Base-by-base conservation (phyloP, 2,888 invertebrate species). In the Ophion ellenae region DNA sequence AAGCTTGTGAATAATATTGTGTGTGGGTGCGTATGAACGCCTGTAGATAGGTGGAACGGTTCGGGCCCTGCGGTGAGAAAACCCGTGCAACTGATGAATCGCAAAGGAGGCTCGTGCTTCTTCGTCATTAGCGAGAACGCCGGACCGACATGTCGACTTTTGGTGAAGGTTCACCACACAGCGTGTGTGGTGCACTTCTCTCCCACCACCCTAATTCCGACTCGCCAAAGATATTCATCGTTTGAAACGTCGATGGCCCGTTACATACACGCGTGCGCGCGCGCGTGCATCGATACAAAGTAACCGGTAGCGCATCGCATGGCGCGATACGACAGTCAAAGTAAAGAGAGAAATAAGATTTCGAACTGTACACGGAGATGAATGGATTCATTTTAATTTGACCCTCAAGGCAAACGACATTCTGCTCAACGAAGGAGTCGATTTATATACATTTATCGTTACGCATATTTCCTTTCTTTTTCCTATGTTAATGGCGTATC, bases 111-210 rank as follows among this genome's bases (percentile, higher is more conserved):
- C 80, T 80, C 83, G 75, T 79, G 79, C 79, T 74, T 78, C 63
- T 45, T 83, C 80, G 84, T 84, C 84, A 80, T 84, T 84, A 84
- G 69, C 32, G 76, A n/a, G 47, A 59, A 24, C 17, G n/a, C 28
- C 57, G 47, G 47, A n/a, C 47, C 57, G 71, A 71, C 57, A 28
- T 32, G 71, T 28, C 11, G 53, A 67, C 67, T 67, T 67, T 40
- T 14, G 67, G 36, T 40, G 40, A 67, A 67, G 40, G 67, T 67
- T 67, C 40, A 64, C 69, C 45, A 61, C 61, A 61, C 61, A 20
- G 64, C 24, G 64, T 36, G 64, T 64, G 53, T 53, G 53, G 53
- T 53, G 53, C 2, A 53, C 17, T 53, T 53, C 14, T 53, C 53
- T 24, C 53, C 53, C 57, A 6, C 11, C 57, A 17, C 57, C 17